Evolutionary conservation across 2,113 vertebrate genomes (phyloP).

Genomic region (Cavia aperea): DNA sequence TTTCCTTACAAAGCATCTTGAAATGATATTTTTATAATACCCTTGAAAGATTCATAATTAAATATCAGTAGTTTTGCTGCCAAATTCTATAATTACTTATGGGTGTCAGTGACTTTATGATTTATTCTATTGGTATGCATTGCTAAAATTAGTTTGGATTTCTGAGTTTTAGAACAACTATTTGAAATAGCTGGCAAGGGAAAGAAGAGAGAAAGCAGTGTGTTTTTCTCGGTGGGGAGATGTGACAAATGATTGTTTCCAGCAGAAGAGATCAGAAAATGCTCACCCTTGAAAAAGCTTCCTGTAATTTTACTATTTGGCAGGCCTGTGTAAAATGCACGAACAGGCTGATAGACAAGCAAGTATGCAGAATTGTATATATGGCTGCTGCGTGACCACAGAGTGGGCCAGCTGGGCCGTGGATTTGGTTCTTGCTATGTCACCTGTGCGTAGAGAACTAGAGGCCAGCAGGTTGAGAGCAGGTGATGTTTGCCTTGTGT

Average conservation of each 20-base stretch:
- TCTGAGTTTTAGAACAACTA: slow-evolving; percentile 38
- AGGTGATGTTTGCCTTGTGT: background rate
- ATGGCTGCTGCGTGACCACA: background rate
- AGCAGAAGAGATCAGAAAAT: background rate
- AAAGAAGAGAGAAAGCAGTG: slow-evolving; percentile 29
- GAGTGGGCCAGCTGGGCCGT: background rate
- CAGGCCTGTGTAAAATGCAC: background rate
- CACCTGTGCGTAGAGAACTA: background rate
- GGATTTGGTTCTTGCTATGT: background rate
- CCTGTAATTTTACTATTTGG: background rate
- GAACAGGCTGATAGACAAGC: background rate
- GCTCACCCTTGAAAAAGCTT: background rate
- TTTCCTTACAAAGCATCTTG: slow-evolving; percentile 28
- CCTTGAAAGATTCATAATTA: slow-evolving; percentile 31
- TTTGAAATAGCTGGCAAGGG: slow-evolving; percentile 9
- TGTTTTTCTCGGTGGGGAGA: background rate
- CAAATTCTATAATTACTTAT: slow-evolving; percentile 28
- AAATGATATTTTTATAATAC: slow-evolving; percentile 10
- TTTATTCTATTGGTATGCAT: background rate
- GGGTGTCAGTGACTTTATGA: background rate
- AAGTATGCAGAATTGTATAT: background rate
- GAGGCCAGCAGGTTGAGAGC: background rate
- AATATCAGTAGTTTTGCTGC: slow-evolving; percentile 14
- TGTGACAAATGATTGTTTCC: background rate
- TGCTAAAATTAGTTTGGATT: slow-evolving; percentile 37